phyloP scores from a whole-genome alignment of 2,113 vertebrate species.

The Mugil cephalus region DNA sequence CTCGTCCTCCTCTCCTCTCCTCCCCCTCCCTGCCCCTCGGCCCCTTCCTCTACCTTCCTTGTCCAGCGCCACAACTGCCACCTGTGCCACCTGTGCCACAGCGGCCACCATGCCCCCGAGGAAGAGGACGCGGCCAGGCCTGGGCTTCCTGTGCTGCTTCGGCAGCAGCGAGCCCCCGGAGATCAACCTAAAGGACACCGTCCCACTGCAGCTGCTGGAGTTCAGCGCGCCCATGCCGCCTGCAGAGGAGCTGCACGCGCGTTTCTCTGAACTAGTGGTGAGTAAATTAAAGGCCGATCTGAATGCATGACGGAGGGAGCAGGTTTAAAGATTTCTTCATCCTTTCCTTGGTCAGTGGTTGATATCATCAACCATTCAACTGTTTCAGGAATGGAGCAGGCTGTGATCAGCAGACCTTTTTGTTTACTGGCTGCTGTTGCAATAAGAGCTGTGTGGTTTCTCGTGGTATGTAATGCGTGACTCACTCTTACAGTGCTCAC shows the following conservation, averaged over 20 bases:
- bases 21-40: slow-evolving; percentile 64
- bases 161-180: slow-evolving; percentile 91
- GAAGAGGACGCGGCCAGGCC: slow-evolving; percentile 93
- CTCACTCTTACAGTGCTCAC: background rate
- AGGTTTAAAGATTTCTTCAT: background rate
- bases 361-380: background rate
- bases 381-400: background rate
- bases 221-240: slow-evolving; percentile 94
- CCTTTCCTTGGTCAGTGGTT: background rate
- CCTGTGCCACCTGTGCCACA: slow-evolving; percentile 57
- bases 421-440: background rate
- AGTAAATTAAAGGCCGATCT: slow-evolving; percentile 74
- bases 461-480: background rate
- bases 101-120: slow-evolving; percentile 91
- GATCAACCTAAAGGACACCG: slow-evolving; percentile 96
- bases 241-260: slow-evolving; percentile 92
- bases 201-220: slow-evolving; percentile 94
- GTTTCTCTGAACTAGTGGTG: slow-evolving; percentile 97
- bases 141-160: slow-evolving; percentile 97
- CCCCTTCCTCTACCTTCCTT: slow-evolving; percentile 60
- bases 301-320: background rate
- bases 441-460: background rate
- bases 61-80: slow-evolving; percentile 56
- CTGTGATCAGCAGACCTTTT: background rate
- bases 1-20: slow-evolving; percentile 56